phyloP scores from a whole-genome alignment of 2,888 invertebrate genomes.

The Lepidocyrtinus sp. region DNA sequence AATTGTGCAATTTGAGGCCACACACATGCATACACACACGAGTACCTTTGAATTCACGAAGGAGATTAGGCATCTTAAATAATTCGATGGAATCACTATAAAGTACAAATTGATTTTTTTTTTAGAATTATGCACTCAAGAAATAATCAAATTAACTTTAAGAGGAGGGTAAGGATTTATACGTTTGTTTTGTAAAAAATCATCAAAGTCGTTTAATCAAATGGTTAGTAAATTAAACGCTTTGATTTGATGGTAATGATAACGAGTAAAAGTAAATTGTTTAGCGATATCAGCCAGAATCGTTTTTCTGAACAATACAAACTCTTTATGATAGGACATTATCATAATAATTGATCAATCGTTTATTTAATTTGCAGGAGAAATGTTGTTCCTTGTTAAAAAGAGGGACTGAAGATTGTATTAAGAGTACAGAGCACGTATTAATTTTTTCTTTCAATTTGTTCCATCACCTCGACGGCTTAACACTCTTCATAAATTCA shows the following conservation, averaged over 20 bases:
- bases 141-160: slow-evolving; percentile 1
- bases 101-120: slow-evolving; percentile 9
- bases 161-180: no score
- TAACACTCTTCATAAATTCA: background rate
- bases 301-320: slow-evolving; percentile 1
- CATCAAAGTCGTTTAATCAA: no score
- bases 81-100: no score
- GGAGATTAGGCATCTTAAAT: background rate
- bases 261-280: slow-evolving; percentile 1
- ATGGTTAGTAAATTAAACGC: no score
- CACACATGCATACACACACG: slow-evolving; percentile 13
- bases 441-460: slow-evolving; percentile 12
- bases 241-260: no score
- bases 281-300: background rate
- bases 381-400: slow-evolving; percentile 1
- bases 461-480: slow-evolving; percentile 8
- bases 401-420: no score
- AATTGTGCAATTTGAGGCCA: background rate
- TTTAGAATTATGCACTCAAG: slow-evolving; percentile 4
- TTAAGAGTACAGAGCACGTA: slow-evolving; percentile 13
- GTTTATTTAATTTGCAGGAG: slow-evolving; percentile 26
- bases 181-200: no score
- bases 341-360: slow-evolving; percentile 15
- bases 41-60: slow-evolving; percentile 14
- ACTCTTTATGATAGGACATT: slow-evolving; percentile 7